Evolutionary conservation across 2,797 vertebrate genomes (phyloP).

Genomic region (Sciaenops ocellatus): DNA sequence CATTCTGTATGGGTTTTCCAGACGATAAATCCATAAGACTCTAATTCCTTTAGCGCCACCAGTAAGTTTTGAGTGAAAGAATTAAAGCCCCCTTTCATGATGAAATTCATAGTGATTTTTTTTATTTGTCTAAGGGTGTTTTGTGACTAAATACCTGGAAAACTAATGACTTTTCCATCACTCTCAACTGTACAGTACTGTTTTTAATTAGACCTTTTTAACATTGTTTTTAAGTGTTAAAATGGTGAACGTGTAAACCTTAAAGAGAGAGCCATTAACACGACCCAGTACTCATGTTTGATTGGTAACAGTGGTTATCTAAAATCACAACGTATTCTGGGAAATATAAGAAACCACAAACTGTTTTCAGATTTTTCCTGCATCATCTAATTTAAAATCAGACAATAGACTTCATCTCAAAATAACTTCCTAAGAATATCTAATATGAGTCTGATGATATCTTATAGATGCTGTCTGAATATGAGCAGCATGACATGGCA

Average conservation of each 20-base stretch:
- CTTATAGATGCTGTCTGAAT: not conserved
- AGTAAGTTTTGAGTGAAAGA: not conserved
- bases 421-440: not conserved
- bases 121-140: not conserved
- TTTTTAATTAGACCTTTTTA: too few species aligned
- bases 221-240: too few species aligned
- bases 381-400: not conserved
- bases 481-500: conserved; percentile 9
- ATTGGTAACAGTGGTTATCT: not conserved
- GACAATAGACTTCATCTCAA: not conserved
- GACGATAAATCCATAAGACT: too few species aligned
- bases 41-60: too few species aligned
- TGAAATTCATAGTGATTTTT: too few species aligned
- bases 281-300: too few species aligned
- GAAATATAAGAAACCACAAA: not conserved
- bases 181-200: not conserved
- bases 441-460: not conserved
- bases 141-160: not conserved
- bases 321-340: not conserved
- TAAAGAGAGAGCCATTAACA: too few species aligned
- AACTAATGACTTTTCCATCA: not conserved
- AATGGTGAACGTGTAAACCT: too few species aligned
- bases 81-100: too few species aligned
- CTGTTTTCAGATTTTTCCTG: too few species aligned
- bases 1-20: too few species aligned